Evolutionary conservation across 2,888 invertebrate species (phyloP).

Genomic region (Adineta ricciae): DNA sequence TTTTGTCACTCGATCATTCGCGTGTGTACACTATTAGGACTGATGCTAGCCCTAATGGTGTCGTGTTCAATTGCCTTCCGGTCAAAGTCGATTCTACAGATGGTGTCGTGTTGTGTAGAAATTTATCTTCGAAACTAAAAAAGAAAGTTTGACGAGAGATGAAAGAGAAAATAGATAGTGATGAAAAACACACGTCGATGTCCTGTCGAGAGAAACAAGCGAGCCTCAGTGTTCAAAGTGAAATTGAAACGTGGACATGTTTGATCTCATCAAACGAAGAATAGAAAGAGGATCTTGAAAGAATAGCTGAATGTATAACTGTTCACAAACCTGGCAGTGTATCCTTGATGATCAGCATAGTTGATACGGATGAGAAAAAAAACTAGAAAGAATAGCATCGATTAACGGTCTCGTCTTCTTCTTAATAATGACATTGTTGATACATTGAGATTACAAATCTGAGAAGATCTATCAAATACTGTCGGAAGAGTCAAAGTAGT

Average conservation of each 20-base stretch:
- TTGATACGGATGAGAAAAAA: neutral
- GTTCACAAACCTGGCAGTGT: neutral
- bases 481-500: no score
- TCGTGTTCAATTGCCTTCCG: neutral
- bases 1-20: conserved; percentile 7
- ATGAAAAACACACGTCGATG: neutral
- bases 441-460: neutral
- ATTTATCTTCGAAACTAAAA: neutral
- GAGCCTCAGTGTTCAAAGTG: no score
- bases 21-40: neutral
- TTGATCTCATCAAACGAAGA: no score
- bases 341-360: neutral
- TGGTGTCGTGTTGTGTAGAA: neutral
- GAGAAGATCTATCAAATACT: no score
- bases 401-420: neutral
- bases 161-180: neutral
- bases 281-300: no score
- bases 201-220: neutral
- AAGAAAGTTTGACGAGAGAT: neutral
- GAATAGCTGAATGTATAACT: neutral
- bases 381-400: neutral
- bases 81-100: neutral
- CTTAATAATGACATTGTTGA: neutral
- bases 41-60: neutral
- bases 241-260: no score